Evolutionary conservation across 2,888 invertebrate genomes (phyloP), one percentile per base, ranked within the genome.

Genomic region (Cenopis cana): DNA sequence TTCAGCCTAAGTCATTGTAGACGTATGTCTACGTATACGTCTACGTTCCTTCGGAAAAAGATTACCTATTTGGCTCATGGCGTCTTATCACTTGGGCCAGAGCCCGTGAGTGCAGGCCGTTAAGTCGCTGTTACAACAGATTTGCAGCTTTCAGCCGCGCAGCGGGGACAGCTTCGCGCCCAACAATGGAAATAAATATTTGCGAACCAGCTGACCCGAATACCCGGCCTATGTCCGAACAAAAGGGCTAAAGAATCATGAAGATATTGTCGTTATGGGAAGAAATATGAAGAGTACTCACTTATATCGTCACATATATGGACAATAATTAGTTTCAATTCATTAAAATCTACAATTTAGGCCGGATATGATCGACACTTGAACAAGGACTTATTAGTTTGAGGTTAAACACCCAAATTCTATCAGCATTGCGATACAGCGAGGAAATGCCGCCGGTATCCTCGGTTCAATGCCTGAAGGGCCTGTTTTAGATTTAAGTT

Each of bases 111-210:
- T 79, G 81, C 82, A 81, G 84, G 84, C 85, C 85, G 86, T 87
- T 91, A 90, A 91, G 89, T 89, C 84, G 87, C 89, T 89, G 91
- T 89, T 87, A 91, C 91, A 91, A 87, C 89, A 89, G 90, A 91
- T 91, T 91, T 91, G 87, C 87, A 82, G 84, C 84, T 86, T 85
- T 84, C 80, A 84, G 80, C 82, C 82, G 78, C 79, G 78, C 82
- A 79, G 76, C 80, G 74, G 76, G 76, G 87, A 85, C 87, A 86
- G 82, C 76, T 71, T 18, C 57, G 57, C 65, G 71, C 66, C 55
- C 71, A 67, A 71, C 71, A 71, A 71, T 61, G 67, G 60, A 41
- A 67, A 71, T 71, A 71, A 71, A 71, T 67, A 71, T 67, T 71
- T 71, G 60, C 55, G 36, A 14, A 56, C 60, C 60, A 41, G 41